Percentiles rank a stretch among this genome's conserved stretches.
Conservation (phyloP, 2,888 invertebrate genomes). For the Scotopteryx bipunctaria region DNA sequence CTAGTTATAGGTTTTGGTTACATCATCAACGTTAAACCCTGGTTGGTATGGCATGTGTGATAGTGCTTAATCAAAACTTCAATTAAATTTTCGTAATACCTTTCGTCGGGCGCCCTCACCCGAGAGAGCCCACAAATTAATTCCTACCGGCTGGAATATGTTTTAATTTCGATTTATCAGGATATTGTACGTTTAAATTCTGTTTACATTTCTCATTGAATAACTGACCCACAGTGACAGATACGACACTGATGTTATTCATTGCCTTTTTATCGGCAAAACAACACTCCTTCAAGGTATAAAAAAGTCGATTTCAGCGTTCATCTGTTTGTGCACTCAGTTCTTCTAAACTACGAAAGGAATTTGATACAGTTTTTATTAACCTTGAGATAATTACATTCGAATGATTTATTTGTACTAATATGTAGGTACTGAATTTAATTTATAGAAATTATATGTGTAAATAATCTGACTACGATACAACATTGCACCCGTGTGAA, state of each 20-base stretch:
- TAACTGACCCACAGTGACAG: background rate
- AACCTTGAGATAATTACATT: too few relatives aligned
- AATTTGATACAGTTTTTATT: too few relatives aligned
- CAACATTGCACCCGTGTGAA: too few relatives aligned
- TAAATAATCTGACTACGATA: too few relatives aligned
- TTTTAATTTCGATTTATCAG: slow-evolving; percentile 61
- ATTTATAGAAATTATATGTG: too few relatives aligned
- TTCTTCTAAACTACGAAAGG: too few relatives aligned
- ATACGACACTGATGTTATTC: background rate
- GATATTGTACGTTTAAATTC: slow-evolving; percentile 45
- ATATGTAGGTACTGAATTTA: too few relatives aligned
- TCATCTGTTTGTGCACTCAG: too few relatives aligned
- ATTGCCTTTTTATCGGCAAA: too few relatives aligned
- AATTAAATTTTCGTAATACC: slow-evolving; percentile 78
- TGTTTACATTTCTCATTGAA: slow-evolving; percentile 35
- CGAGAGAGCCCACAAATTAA: slow-evolving; percentile 66
- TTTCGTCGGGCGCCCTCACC: slow-evolving; percentile 62
- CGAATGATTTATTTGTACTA: too few relatives aligned
- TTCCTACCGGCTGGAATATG: slow-evolving; percentile 59
- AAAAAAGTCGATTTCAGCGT: too few relatives aligned
- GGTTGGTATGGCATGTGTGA: slow-evolving; percentile 52
- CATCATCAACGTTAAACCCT: slow-evolving; percentile 40
- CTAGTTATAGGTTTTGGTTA: slow-evolving; percentile 25
- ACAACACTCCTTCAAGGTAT: too few relatives aligned
- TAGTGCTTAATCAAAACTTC: slow-evolving; percentile 78